Base-by-base conservation (phyloP, 2,797 vertebrate genomes). In the Argentina silus region DNA sequence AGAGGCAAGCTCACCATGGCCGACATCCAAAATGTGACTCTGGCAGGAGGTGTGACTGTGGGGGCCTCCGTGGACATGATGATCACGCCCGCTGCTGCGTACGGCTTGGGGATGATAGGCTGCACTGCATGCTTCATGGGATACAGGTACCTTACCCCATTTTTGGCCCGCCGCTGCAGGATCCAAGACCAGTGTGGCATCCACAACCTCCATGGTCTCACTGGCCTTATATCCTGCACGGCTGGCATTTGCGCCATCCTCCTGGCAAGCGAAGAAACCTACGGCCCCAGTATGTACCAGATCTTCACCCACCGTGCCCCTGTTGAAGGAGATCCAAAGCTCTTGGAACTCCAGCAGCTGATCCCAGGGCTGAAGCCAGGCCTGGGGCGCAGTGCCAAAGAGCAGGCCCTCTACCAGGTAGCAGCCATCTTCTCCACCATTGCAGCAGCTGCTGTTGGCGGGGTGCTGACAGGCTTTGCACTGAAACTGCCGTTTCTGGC, bases 11-110 rank as follows among this genome's bases (percentile, higher is more conserved):
- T 96, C 66, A 95, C 89, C 1, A 88, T 93, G 15, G 77, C 90
- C 6, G 94, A 96, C 74, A 89, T 95, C 77, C 95, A 96, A 87
- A 96, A 95, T 0, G 92, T 95, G 71, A 93, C 94, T 68, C 83
- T 95, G 83, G 95, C 95, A 0, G 93, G 95, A 0, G 94, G 94
- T 0, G 94, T 96, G 71, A 94, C 92, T 7, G 92, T 95, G 0
- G 93, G 95, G 0, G 90, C 80, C 0, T 88, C 94, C 17, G 95
- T 95, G 0, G 88, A 96, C 75, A 90, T 94, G 93, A 88, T 93
- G 74, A 19, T 95, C 73, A 87, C 91, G 0, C 94, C 94, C 0
- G 91, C 68, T 3, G 92, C 89, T 0, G 88, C 94, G 0, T 92
- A 93, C 0, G 73, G 79, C 9, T 80, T 95, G 69, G 95, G 95